A percentile compares a stretch with the other conserved stretches of the same genome.
Conservation (phyloP, 2,797 vertebrate species). For the Scolopax rusticola region DNA sequence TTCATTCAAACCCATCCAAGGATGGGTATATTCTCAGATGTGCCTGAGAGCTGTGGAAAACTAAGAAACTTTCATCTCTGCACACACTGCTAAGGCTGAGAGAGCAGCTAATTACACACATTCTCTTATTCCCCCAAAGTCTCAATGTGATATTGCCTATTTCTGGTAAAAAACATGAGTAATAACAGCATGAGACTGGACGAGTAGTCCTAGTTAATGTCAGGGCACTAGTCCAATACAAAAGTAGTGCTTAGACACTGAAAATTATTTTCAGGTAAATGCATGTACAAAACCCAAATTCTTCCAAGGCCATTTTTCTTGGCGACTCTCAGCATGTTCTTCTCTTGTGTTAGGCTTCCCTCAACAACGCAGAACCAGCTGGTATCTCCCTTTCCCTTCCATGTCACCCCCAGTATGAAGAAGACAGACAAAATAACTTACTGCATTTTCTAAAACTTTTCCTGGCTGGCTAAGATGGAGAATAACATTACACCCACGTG, state of each 20-base stretch:
- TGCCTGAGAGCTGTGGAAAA: background rate
- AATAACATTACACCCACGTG: background rate
- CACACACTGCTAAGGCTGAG: background rate
- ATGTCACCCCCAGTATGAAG: background rate
- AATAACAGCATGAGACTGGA: background rate
- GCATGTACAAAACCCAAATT: background rate
- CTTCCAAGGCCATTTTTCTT: background rate
- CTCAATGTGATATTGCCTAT: background rate
- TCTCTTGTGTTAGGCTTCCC: background rate
- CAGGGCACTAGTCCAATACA: background rate
- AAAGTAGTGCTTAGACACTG: background rate
- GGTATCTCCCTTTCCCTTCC: background rate
- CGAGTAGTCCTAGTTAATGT: background rate
- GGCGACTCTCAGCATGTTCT: background rate
- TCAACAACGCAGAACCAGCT: background rate
- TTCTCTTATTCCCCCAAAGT: background rate
- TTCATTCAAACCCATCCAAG: background rate
- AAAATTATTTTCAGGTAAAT: background rate
- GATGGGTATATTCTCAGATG: background rate
- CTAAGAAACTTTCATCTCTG: background rate
- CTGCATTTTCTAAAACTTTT: background rate
- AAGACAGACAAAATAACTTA: background rate
- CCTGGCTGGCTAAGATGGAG: background rate
- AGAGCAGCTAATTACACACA: background rate
- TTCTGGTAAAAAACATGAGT: background rate